A percentile compares a stretch with the other conserved stretches of the same genome.
Conservation (phyloP, 2,797 vertebrate species). For the Novumbra hubbsi region DNA sequence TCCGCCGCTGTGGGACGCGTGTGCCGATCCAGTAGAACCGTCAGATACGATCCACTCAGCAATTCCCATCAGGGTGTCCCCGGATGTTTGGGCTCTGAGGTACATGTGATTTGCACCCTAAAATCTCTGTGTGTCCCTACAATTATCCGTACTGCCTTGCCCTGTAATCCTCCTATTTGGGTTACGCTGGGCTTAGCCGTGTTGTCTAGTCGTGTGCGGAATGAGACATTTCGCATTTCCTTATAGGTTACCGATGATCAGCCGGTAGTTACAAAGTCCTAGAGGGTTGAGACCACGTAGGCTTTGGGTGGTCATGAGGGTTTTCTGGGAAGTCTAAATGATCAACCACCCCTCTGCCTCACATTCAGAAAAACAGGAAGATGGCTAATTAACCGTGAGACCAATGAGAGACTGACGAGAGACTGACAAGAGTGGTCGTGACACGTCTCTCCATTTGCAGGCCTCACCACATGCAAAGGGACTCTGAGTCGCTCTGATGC, state of each 20-base stretch:
- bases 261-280: not conserved
- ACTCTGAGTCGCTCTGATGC: slow-evolving; percentile 64
- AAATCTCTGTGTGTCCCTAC: not conserved
- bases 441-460: slow-evolving; percentile 60
- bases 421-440: slow-evolving; percentile 56
- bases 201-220: not conserved
- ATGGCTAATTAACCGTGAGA: slow-evolving; percentile 37
- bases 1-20: slow-evolving; percentile 71
- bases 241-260: not conserved
- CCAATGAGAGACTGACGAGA: too few species aligned
- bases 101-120: not conserved
- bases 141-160: not conserved
- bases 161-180: not conserved
- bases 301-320: not conserved
- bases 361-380: slow-evolving; percentile 19
- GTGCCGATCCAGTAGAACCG: slow-evolving; percentile 52
- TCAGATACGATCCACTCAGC: slow-evolving; percentile 31
- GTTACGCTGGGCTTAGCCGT: not conserved
- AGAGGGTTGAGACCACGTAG: not conserved
- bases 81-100: not conserved
- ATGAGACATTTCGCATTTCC: not conserved
- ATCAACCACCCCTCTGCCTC: slow-evolving; percentile 29
- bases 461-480: slow-evolving; percentile 62
- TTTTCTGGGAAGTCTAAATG: slow-evolving; percentile 19
- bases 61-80: not conserved